Evolutionary conservation across 2,797 vertebrate genomes (phyloP).

Genomic region (Dryobates pubescens): DNA sequence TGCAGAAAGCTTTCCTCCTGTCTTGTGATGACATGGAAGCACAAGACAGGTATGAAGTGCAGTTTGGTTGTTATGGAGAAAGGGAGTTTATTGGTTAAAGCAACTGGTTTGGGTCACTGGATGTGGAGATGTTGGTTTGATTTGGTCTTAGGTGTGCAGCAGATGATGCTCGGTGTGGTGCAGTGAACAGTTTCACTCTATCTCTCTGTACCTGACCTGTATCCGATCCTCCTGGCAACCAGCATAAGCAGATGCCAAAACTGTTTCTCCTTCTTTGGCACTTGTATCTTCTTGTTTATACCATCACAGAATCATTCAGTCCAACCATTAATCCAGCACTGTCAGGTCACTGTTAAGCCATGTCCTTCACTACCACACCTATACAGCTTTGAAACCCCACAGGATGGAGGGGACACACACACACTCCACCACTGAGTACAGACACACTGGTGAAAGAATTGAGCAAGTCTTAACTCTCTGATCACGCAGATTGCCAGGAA

Average conservation of each 20-base stretch:
- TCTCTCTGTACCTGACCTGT: not conserved
- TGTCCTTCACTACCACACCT: no score
- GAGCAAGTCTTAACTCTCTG: not conserved
- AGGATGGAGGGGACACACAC: no score
- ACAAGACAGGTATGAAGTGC: not conserved
- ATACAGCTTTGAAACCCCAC: no score
- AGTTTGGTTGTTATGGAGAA: not conserved
- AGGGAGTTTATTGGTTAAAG: not conserved
- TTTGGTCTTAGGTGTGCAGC: not conserved
- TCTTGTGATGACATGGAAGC: not conserved
- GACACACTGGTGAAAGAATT: not conserved
- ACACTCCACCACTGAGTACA: not conserved
- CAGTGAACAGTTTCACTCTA: fast-evolving
- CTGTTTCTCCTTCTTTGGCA: not conserved
- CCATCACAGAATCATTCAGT: not conserved
- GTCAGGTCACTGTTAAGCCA: no score
- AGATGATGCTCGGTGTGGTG: not conserved
- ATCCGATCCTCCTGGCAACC: not conserved
- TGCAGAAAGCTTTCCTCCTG: not conserved
- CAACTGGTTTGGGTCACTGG: not conserved
- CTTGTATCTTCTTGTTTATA: not conserved
- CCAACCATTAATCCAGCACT: no score
- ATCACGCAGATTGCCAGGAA: not conserved
- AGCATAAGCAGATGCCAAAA: not conserved
- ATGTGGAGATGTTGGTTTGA: not conserved